Percentiles rank a stretch among this genome's conserved stretches.
Conservation (phyloP, 1,140 invertebrate genomes). For the Ctenoplectra terminalis region DNA sequence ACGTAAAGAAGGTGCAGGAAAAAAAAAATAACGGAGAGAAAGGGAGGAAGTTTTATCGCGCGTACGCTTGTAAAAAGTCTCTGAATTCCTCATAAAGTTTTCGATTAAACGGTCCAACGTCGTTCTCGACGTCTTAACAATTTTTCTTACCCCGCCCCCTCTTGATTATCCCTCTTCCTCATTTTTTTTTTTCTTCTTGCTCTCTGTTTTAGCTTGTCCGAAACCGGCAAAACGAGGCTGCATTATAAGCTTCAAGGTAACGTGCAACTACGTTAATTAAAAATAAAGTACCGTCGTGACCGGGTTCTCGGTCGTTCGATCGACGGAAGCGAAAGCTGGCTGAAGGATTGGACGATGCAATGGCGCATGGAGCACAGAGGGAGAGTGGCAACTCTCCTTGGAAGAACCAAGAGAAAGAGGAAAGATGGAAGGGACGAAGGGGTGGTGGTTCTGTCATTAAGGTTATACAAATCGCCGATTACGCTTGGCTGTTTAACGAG, state of each 20-base stretch:
- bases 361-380: neutral
- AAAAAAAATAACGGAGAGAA: neutral
- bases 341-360: neutral
- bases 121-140: slow-evolving; percentile 34
- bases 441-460: slow-evolving; percentile 64
- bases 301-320: slow-evolving; percentile 34
- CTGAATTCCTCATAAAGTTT: slow-evolving; percentile 42
- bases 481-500: slow-evolving; percentile 66
- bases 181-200: neutral
- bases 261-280: slow-evolving; percentile 64
- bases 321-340: neutral
- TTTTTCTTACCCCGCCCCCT: slow-evolving; percentile 1
- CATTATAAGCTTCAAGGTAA: slow-evolving; percentile 59
- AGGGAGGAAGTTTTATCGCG: slow-evolving; percentile 12
- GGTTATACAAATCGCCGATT: slow-evolving; percentile 72
- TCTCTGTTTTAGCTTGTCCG: neutral
- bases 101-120: slow-evolving; percentile 31
- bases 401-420: neutral
- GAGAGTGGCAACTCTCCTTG: no score
- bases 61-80: slow-evolving; percentile 39
- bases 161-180: neutral
- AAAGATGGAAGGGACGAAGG: neutral
- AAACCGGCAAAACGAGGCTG: slow-evolving; percentile 19
- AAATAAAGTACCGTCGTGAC: slow-evolving; percentile 49
- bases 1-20: neutral